Base-by-base conservation (phyloP, 2,888 invertebrate species). In the Parnassius glacialis region DNA sequence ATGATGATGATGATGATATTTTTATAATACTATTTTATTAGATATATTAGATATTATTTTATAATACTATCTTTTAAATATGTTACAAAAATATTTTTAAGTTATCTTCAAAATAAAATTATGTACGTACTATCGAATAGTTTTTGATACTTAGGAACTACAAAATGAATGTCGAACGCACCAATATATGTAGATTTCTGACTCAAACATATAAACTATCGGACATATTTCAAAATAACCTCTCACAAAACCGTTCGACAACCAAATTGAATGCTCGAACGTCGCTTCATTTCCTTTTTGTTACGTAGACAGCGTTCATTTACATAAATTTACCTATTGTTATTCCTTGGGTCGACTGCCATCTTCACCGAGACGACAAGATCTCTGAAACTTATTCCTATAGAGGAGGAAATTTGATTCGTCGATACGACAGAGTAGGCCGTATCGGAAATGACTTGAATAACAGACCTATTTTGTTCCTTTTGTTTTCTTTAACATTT, bases 301-400 rank as follows among this genome's bases (percentile, higher is more conserved):
- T 87, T 86, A 81, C 87, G 81, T 79, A 83, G 78, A 80, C 77
- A 77, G 76, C 73, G 76, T 79, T 87, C 87, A 89, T 90, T 90
- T 88, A 89, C 88, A 90, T 90, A 90, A 87, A 90, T 89, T 89
- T 87, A 88, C 84, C 85, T 88, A 88, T 90, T 90, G 89, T 90
- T 87, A 87, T 87, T 85, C 84, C 69, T 60, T 73, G 70, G 74
- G 76, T 79, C 76, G 80, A 71, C 74, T 75, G 76, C 81, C 79
- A 79, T 84, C 81, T 82, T 69, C 74, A 68, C 67, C 68, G 72
- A 76, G 75, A 80, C 74, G 79, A 80, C 75, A 79, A 81, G 79
- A 80, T 82, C 79, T 80, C 72, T 74, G 76, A 70, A 73, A 74
- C 72, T 72, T 72, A 71, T 71, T 73, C 71, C 68, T 69, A 71